These are phyloP conservation scores for Boloria euphrosyne DNA, from an alignment of 2,888 invertebrate species.

Conservation along the genomic window DNA sequence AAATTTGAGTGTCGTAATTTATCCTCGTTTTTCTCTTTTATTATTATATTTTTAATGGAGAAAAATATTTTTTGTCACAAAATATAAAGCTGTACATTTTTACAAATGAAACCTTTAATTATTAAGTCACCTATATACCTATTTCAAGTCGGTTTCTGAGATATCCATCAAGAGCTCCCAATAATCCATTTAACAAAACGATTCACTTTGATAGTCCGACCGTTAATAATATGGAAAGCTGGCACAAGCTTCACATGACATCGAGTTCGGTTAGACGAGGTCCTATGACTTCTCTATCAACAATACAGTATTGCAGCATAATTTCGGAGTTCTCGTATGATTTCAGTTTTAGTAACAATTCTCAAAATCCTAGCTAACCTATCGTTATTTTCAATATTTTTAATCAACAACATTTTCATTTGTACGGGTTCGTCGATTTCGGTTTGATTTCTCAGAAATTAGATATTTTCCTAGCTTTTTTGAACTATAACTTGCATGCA, in stretches of 20 bases:
- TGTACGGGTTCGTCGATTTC: no score
- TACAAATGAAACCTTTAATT: not conserved
- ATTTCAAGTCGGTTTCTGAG: not conserved
- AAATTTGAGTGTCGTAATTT: no score
- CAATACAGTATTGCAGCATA: not conserved
- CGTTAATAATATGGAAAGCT: slow-evolving; percentile 47
- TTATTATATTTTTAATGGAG: no score
- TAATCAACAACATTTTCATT: no score
- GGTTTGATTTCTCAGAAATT: no score
- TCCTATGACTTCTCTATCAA: slow-evolving; percentile 30
- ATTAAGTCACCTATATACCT: no score
- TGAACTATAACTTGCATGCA: no score
- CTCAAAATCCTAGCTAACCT: not conserved
- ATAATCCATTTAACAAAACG: slow-evolving; percentile 26
- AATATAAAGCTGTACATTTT: not conserved
- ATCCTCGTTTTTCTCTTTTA: no score
- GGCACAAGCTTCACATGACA: slow-evolving; percentile 25
- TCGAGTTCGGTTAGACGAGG: slow-evolving; percentile 33
- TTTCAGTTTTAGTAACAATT: not conserved
- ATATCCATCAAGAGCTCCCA: slow-evolving; percentile 11
- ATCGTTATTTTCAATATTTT: no score
- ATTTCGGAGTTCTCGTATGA: not conserved
- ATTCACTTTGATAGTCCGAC: slow-evolving; percentile 48
- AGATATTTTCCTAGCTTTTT: no score
- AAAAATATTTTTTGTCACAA: no score